phyloP scores from a whole-genome alignment of 1,140 invertebrate genomes.

The Musca vetustissima region DNA sequence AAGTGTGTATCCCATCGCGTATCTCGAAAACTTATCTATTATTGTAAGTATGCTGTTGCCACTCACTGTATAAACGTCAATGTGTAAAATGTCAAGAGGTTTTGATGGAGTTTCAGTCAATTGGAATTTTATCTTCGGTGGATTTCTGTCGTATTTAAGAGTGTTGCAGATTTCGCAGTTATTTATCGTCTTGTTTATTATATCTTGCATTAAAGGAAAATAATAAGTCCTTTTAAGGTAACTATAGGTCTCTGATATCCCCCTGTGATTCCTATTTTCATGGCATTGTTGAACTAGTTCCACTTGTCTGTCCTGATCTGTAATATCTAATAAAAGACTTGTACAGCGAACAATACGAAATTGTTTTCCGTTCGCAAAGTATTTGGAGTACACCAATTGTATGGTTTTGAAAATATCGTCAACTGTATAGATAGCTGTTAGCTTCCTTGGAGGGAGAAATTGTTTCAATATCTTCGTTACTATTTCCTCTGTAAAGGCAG shows the following conservation, averaged over 20 bases:
- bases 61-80: constrained; percentile 22
- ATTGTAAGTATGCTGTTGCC: constrained; percentile 22
- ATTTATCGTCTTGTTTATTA: constrained; percentile 10
- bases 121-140: constrained; percentile 12
- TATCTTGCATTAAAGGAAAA: constrained; percentile 41
- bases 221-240: constrained; percentile 47
- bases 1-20: constrained; percentile 4
- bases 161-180: constrained; percentile 14
- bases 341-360: constrained; percentile 38
- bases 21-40: constrained; percentile 28
- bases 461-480: constrained; percentile 34
- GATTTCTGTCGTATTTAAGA: constrained; percentile 15
- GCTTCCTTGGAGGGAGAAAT: constrained; percentile 28
- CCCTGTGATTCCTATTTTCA: constrained; percentile 46
- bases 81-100: constrained; percentile 26
- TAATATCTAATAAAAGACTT: constrained; percentile 37
- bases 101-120: constrained; percentile 15
- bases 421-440: constrained; percentile 29
- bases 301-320: constrained; percentile 36
- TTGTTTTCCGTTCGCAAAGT: constrained; percentile 33
- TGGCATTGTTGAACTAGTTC: constrained; percentile 46
- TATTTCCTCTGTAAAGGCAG: constrained; percentile 17
- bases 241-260: constrained; percentile 48
- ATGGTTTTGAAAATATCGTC: constrained; percentile 28
- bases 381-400: constrained; percentile 27